Evolutionary conservation across 1,140 invertebrate genomes (phyloP).

Genomic region (Micrasema longulum): DNA sequence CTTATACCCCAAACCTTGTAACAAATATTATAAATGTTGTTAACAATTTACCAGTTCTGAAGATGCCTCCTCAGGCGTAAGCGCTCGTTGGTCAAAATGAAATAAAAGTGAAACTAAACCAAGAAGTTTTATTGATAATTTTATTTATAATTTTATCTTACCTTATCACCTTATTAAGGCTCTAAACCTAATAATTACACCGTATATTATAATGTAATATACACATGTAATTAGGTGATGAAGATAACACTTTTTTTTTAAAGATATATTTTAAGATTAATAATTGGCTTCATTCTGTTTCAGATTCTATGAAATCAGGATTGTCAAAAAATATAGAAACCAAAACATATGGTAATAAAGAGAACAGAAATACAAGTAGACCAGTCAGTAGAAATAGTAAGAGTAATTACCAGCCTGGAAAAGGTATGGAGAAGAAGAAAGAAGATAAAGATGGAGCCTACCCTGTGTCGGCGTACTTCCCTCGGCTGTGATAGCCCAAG

Average conservation of each 20-base stretch:
- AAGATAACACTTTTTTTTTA: too few species aligned
- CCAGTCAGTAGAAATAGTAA: conserved; percentile 5
- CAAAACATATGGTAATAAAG: conserved; percentile 7
- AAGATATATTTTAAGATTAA: too few species aligned
- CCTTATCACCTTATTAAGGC: background rate
- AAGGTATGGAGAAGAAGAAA: conserved; percentile 10
- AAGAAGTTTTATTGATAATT: too few species aligned
- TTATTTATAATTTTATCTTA: background rate
- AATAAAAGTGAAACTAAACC: too few species aligned
- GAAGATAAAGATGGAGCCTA: conserved; percentile 3
- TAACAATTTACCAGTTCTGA: too few species aligned
- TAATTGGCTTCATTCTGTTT: background rate
- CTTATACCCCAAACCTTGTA: too few species aligned
- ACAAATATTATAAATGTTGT: too few species aligned
- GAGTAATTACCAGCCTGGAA: conserved; percentile 10
- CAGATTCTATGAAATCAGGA: conserved; percentile 25
- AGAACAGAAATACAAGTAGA: conserved; percentile 15
- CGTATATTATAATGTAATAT: too few species aligned
- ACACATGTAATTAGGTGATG: too few species aligned
- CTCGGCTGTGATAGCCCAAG: conserved; percentile 53
- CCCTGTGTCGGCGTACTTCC: conserved; percentile 66
- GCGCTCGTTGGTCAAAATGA: too few species aligned
- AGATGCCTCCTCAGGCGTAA: too few species aligned
- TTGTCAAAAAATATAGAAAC: conserved; percentile 1
- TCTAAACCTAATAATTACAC: background rate